Evolutionary conservation across 2,888 invertebrate species (phyloP), one percentile per base, ranked within the genome.

Genomic region (Cactoblastis cactorum): DNA sequence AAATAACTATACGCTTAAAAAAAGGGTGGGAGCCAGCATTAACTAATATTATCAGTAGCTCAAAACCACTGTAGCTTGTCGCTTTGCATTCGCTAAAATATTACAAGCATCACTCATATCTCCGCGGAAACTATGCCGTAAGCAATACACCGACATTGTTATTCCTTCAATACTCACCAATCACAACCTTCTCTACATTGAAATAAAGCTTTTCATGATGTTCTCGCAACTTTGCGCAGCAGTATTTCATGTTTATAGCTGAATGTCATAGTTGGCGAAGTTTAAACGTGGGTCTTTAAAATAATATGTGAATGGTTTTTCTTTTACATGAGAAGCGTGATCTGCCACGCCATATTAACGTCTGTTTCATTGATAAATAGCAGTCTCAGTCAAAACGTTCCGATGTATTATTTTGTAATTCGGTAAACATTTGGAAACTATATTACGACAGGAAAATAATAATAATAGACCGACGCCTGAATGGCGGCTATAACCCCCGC

Each of bases 71-170:
- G 75, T 71, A 68, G 59, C 67, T 69, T 77, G 79, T 78, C 80
- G 75, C 69, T 76, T 77, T 75, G 70, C 67, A 58, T 67, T 67
- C 62, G 66, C 59, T 70, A 70, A 81, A 61, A 69, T 81, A 80
- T 77, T 67, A 60, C 67, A 55, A 55, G 56, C 74, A 81, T 78
- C 80, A 76, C 67, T 81, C 76, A 78, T 69, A 62, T 60, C 37
- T 48, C 57, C 58, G 61, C 60, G 61, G 65, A 58, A 62, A 57
- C 62, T 60, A 62, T 60, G 56, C 69, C 65, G 66, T 28, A 37
- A 37, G 47, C 37, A 9, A 47, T 19, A 19, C 22, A 6, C 61
- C 62, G 62, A 66, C 56, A 53, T 49, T 43, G 17, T 45, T 61
- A 35, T 37, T 2, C 11, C 5, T 15, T 14, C 46, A 14, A n/a